A percentile compares a stretch with the other conserved stretches of the same genome.
Evolutionary conservation across 1,140 invertebrate genomes (phyloP).

Genomic region (Trichogramma pretiosum): DNA sequence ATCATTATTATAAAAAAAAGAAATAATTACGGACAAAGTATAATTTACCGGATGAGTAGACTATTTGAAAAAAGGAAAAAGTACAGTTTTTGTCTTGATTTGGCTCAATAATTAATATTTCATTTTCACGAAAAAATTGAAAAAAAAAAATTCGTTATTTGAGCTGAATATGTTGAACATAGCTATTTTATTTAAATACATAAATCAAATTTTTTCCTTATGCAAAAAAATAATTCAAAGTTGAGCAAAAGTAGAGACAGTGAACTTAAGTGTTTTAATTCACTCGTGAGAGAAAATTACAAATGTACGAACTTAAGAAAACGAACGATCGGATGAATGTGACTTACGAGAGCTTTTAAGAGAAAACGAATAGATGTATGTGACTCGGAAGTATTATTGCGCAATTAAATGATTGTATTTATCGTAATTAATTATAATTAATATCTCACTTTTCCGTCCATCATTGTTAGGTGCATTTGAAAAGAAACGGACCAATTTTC

Average conservation of each 20-base stretch:
- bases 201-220: no score
- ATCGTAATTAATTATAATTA: not conserved
- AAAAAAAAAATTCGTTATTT: not conserved
- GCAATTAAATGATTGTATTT: not conserved
- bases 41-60: not conserved
- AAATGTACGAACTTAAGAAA: not conserved
- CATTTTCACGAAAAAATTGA: not conserved
- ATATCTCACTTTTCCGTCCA: not conserved
- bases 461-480: not conserved
- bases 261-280: not conserved
- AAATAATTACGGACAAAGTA: not conserved
- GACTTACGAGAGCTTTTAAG: no score
- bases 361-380: not conserved
- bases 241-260: no score
- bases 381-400: not conserved
- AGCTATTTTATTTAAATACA: no score
- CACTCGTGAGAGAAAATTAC: not conserved
- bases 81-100: not conserved
- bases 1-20: not conserved
- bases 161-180: no score
- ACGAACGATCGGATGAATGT: no score
- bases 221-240: no score
- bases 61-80: not conserved
- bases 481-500: not conserved
- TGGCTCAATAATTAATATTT: not conserved